A percentile compares a stretch with the other conserved stretches of the same genome.
These are phyloP conservation scores for Tholera decimalis DNA, from an alignment of 2,888 invertebrate species.

Conservation along the genomic window DNA sequence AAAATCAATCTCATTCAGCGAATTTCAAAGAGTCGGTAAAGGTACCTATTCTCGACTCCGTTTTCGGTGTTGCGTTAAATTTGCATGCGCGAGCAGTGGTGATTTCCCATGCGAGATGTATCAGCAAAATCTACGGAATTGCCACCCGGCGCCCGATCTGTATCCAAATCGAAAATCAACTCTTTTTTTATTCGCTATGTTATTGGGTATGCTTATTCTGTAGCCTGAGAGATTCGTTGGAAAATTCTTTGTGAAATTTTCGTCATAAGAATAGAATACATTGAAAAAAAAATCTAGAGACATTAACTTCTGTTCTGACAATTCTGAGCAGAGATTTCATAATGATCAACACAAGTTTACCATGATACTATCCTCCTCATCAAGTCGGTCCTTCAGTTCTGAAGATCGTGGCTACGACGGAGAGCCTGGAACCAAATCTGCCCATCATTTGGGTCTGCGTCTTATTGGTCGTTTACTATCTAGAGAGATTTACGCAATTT, in stretches of 20 bases:
- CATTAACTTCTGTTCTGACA: no score
- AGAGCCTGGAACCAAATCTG: no score
- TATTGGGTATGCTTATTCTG: conserved; percentile 78
- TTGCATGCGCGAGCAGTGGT: conserved; percentile 77
- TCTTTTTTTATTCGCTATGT: conserved; percentile 82
- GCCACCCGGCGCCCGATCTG: conserved; percentile 75
- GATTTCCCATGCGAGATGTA: conserved; percentile 84
- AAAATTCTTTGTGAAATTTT: conserved; percentile 10
- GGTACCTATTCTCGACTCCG: conserved; percentile 49
- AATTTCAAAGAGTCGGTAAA: conserved; percentile 20
- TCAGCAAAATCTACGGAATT: conserved; percentile 79
- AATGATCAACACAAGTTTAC: background rate
- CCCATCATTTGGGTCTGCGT: no score
- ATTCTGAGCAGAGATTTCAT: background rate
- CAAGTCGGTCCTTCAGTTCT: no score
- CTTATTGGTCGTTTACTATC: no score
- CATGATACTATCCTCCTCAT: no score
- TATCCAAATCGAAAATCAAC: conserved; percentile 88
- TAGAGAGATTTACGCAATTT: no score
- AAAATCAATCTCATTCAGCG: conserved; percentile 37
- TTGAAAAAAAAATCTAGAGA: no score
- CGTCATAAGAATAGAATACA: background rate
- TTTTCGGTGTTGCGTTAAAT: conserved; percentile 73
- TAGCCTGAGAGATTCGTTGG: conserved; percentile 24
- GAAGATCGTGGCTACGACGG: no score